Base-by-base conservation (phyloP, 2,113 vertebrate genomes). In the Pachyramphus minor region DNA sequence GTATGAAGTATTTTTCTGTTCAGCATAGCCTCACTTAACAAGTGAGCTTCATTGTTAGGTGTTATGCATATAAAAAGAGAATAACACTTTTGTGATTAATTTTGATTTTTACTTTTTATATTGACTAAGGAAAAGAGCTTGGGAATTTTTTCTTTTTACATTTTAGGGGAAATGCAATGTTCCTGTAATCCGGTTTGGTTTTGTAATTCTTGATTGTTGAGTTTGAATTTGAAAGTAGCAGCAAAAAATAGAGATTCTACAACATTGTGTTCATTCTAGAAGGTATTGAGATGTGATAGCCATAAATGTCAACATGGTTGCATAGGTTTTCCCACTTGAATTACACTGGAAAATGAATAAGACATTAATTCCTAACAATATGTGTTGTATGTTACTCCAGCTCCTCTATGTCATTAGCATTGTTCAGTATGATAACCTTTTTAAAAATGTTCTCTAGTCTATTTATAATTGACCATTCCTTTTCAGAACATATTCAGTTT, bases 61-160 rank as follows among this genome's bases (percentile, higher is more conserved):
- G n/a, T 35, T 47, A n/a, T 14, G 19, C 5, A 6, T 37, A 27
- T 59, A n/a, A 75, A 28, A 33, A 75, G 20, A 53, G 31, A 60
- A 7, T 49, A 69, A 60, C 5, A 5, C 27, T 49, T 75, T 49
- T 14, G 22, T 31, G 77, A 44, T 8, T 84, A 31, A 64, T 91
- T 84, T 53, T 77, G 39, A 39, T 17, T 33, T 58, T 67, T 42
- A 12, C 20, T 35, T 73, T 56, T 77, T 64, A 24, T 14, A 19
- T 47, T 2, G 1, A 19, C 12, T 42, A 42, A 75, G 22, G 14
- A 53, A 76, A 52, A 64, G 3, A 64, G 14, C 4, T 62, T 24
- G 8, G 22, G 15, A 11, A 0, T 30, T 25, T 47, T 55, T 56
- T n/a, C 4, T 12, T 2, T 27, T 45, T 30, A 8, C 47, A 12